These are phyloP conservation scores for Scrobipalpa atriplicella DNA, from an alignment of 2,888 invertebrate species.

Conservation along the genomic window DNA sequence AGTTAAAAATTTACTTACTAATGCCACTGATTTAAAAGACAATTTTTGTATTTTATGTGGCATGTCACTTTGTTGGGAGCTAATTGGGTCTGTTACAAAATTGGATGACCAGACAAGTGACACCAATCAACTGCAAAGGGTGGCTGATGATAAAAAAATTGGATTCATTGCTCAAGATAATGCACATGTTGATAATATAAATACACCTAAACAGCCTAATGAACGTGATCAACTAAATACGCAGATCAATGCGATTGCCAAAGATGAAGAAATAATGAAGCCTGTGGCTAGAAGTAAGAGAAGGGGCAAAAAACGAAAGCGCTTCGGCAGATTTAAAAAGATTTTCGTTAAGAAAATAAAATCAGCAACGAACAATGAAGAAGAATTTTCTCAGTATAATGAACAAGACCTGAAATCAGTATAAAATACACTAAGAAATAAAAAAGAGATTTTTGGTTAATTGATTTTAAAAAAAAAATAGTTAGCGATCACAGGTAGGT, in stretches of 20 bases:
- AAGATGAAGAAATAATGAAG: neutral
- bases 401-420: neutral
- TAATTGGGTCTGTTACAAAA: constrained; percentile 67
- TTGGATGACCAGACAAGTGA: constrained; percentile 34
- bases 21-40: constrained; percentile 59
- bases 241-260: neutral
- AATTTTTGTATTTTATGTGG: constrained; percentile 72
- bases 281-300: neutral
- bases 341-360: neutral
- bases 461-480: too few species aligned
- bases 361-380: neutral
- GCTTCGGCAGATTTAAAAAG: neutral
- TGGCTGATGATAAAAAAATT: constrained; percentile 12
- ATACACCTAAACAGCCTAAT: neutral
- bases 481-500: too few species aligned
- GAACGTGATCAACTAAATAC: neutral
- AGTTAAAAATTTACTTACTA: constrained; percentile 66
- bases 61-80: constrained; percentile 69
- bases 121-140: constrained; percentile 12
- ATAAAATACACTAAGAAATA: neutral
- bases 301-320: neutral
- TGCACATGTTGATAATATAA: neutral
- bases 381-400: neutral
- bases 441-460: too few species aligned
- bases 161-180: constrained; percentile 14